phyloP scores from a whole-genome alignment of 2,888 invertebrate species.

The Zhuqinia jingwanae region DNA sequence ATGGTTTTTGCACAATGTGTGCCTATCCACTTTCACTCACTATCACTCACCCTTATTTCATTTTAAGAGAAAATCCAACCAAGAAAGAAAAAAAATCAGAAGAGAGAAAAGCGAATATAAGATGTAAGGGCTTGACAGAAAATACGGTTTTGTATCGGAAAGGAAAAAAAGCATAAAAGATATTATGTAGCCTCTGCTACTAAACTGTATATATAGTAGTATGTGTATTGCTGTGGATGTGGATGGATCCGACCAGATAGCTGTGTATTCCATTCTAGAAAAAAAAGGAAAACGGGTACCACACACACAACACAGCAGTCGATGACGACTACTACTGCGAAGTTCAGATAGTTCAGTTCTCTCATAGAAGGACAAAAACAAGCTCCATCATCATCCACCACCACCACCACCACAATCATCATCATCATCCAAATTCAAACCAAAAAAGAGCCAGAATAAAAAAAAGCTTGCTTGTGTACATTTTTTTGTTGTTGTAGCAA shows the following conservation, averaged over 20 bases:
- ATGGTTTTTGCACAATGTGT: neutral
- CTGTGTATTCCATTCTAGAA: neutral
- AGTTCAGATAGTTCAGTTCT: neutral
- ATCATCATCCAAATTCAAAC: constrained; percentile 2
- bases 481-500: neutral
- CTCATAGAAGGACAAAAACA: neutral
- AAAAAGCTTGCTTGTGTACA: neutral
- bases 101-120: neutral
- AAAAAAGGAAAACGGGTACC: neutral
- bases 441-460: neutral
- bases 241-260: neutral
- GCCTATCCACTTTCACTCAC: neutral
- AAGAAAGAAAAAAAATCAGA: neutral
- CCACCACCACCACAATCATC: too few relatives aligned
- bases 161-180: constrained; percentile 19
- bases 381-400: too few relatives aligned
- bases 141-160: constrained; percentile 5
- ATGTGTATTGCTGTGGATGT: neutral
- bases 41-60: constrained; percentile 19
- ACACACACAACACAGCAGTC: neutral
- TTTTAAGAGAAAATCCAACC: neutral
- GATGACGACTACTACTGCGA: neutral
- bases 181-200: neutral
- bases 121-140: constrained; percentile 15
- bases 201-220: neutral